Base-by-base conservation (phyloP, 2,113 vertebrate genomes). In the Coryphaenoides rupestris region DNA sequence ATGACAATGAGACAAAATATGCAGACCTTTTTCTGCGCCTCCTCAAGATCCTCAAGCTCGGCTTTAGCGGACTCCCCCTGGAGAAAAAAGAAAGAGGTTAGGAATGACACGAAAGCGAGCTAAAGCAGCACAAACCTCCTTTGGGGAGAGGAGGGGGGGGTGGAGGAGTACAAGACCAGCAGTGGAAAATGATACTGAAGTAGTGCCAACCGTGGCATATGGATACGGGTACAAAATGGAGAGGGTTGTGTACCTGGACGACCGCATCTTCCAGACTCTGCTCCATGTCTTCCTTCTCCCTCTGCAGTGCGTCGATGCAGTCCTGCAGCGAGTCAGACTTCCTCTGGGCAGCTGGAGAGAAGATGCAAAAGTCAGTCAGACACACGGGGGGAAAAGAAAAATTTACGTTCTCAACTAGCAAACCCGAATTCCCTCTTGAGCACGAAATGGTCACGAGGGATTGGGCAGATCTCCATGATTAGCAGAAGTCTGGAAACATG, bases 51-150 rank as follows among this genome's bases (percentile, higher is more conserved):
- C 70, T 96, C 94, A 13, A 85, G 69, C 24, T 96, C 93, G 53
- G 85, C 91, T 85, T 94, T 93, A 45, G 85, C 75, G 21, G 33
- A 82, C 82, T 96, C 96, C 0, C 88, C 72, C 70, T 88, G 62
- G 19, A 0, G 16, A 54, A 47, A 17, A 17, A 58, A 6, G 24
- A 19, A 12, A 19, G n/a, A n/a, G 15, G 56, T 26, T 6, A 15
- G 23, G 26, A 57, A 14, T 22, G 12, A 4, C 7, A 10, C n/a
- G 10, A 28, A 24, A 28, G 15, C n/a, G 19, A 12, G 12, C 47
- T 2, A 1, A 16, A 16, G 47, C 15, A 14, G 17, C 15, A 50
- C n/a, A n/a, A 17, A 50, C 3, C 47, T 4, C 47, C 5, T 6
- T 5, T 45, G 5, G 5, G 5, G 13, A 45, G 40, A 45, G 5